These are phyloP conservation scores for Tetragonisca angustula DNA, from an alignment of 2,888 invertebrate genomes.

Conservation along the genomic window DNA sequence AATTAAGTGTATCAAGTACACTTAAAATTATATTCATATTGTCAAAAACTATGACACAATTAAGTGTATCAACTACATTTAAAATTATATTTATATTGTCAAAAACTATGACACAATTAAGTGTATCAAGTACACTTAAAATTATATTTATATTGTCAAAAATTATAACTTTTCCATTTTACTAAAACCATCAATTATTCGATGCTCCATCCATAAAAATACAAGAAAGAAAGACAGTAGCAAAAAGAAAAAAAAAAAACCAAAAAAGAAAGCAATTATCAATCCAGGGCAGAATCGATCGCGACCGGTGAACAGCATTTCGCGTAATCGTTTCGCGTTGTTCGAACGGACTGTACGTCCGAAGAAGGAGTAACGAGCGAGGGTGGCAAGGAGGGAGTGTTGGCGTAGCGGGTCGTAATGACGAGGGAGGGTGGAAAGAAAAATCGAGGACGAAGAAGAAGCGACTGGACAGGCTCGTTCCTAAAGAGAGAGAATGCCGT, in stretches of 20 bases:
- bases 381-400: not conserved
- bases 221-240: not conserved
- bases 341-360: not conserved
- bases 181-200: no score
- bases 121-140: no score
- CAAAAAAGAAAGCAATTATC: not conserved
- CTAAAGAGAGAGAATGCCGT: constrained; percentile 25
- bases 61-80: no score
- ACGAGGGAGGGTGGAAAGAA: not conserved
- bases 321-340: constrained; percentile 11
- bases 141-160: no score
- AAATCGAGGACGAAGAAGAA: constrained; percentile 34
- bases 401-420: not conserved
- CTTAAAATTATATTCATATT: no score
- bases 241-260: no score
- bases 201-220: no score
- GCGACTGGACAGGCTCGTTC: constrained; percentile 28
- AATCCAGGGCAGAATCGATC: not conserved
- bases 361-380: not conserved
- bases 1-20: no score
- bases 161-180: no score
- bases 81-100: no score
- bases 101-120: no score
- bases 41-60: no score
- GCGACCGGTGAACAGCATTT: not conserved